phyloP scores from a whole-genome alignment of 2,888 invertebrate species.

The Dromius quadrimaculatus region DNA sequence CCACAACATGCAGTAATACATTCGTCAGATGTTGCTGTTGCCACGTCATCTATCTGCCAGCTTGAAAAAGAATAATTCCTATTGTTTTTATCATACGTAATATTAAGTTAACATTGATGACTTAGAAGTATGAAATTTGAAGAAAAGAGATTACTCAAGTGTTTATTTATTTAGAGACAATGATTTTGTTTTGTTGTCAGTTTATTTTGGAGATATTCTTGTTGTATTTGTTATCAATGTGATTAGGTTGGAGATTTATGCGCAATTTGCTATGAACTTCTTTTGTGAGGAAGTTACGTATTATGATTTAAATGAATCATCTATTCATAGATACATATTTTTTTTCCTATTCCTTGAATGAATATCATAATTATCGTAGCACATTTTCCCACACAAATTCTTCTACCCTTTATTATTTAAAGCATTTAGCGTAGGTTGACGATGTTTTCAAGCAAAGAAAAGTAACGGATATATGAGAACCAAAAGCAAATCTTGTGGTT shows the following conservation, averaged over 20 bases:
- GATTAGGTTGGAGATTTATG: neutral
- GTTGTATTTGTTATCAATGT: too few relatives aligned
- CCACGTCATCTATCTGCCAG: neutral
- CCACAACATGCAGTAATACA: too few relatives aligned
- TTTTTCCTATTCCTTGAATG: neutral
- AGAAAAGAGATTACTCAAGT: neutral
- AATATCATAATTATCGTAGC: slow-evolving; percentile 13
- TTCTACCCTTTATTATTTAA: neutral
- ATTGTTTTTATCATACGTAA: neutral
- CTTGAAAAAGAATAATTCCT: neutral
- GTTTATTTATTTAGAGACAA: neutral
- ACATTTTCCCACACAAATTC: slow-evolving; percentile 19
- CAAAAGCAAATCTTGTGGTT: slow-evolving; percentile 16
- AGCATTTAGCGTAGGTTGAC: slow-evolving; percentile 12
- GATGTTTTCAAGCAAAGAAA: slow-evolving; percentile 23
- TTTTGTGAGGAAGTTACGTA: neutral
- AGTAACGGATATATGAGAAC: slow-evolving; percentile 29
- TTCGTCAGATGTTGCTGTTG: too few relatives aligned
- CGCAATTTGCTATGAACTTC: neutral
- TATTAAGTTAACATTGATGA: neutral
- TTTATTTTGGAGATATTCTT: too few relatives aligned
- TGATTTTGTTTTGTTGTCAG: neutral
- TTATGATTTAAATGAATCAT: neutral
- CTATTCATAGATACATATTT: neutral
- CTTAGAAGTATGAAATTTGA: neutral